phyloP scores from a whole-genome alignment of 2,113 vertebrate species.

The Vidua chalybeata region DNA sequence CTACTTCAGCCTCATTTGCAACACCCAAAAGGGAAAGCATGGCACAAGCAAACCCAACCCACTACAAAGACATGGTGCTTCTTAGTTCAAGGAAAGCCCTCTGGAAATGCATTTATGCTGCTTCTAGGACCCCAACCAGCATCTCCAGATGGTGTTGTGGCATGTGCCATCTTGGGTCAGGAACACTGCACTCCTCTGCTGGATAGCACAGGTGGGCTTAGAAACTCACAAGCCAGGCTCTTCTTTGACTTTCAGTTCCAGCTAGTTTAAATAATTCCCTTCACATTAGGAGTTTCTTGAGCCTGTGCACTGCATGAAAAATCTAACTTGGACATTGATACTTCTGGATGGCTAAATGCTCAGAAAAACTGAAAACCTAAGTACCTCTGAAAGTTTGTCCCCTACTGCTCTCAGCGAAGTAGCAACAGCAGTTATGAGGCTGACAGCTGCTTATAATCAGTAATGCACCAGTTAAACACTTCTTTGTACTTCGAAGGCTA shows the following conservation, averaged over 20 bases:
- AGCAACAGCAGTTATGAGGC: neutral
- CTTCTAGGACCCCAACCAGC: neutral
- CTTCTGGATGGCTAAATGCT: neutral
- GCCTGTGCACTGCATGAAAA: neutral
- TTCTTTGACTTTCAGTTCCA: neutral
- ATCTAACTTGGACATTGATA: neutral
- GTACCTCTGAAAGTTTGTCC: neutral
- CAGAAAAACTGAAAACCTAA: neutral
- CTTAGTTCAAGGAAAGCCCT: neutral
- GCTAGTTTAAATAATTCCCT: neutral
- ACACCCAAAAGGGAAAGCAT: neutral
- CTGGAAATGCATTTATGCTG: neutral
- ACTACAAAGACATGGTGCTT: neutral
- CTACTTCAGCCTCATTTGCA: neutral
- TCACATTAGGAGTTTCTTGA: neutral
- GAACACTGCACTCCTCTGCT: neutral
- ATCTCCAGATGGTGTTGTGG: neutral
- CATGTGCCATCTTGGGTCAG: neutral
- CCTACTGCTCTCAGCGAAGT: neutral
- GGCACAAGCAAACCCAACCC: neutral
- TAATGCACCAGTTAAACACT: neutral
- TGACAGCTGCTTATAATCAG: neutral
- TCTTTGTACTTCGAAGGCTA: neutral
- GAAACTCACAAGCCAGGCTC: neutral
- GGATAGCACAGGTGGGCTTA: neutral